Evolutionary conservation across 2,888 invertebrate genomes (phyloP), one percentile per base, ranked within the genome.

Genomic region (Caenorhabditis zanzibari): DNA sequence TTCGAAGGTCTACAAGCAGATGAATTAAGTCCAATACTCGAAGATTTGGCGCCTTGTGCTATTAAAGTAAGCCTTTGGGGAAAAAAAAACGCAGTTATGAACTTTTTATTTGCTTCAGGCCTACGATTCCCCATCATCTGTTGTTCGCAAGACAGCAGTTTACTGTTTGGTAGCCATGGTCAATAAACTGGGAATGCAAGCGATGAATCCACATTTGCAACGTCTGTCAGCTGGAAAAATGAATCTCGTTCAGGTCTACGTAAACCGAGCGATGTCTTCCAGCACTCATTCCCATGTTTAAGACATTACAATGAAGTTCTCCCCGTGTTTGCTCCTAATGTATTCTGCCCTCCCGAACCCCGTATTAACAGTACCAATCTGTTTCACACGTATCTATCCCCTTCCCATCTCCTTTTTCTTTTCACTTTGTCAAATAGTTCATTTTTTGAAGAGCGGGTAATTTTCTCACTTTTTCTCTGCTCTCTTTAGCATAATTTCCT

Each of bases 151-250:
- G 68, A 66, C 74, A 4, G 69, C 84, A 22, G 84, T 84, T 6
- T 84, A 80, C 49, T 84, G 84, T 28, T 44, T 84, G 28, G 84
- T 84, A 9, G 71, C 84, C 16, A 84, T 84, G 84, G 80, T 84
- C 28, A 84, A 84, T 47, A 84, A 76, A 56, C 19, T 84, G 28
- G 84, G 84, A 75, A 80, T 61, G 66, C 52, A 63, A 12, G 9
- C 35, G 0, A 75, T 84, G 80, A 64, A 84, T 22, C 56, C 64
- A 16, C 68, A 83, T 26, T 35, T 83, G 24, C 52, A 61, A 38
- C 24, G 35, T 24, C 54, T 83, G 3, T 49, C 79, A 5, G 24
- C 68, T 0, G 73, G 73, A 24, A 82, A 82, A 47, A 61, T 74
- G 44, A 79, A 83, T 44, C 32, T 83, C 7, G 63, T 83, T 12